Evolutionary conservation across 1,140 invertebrate genomes (phyloP), one percentile per base, ranked within the genome.

Genomic region (Agrilus planipennis): DNA sequence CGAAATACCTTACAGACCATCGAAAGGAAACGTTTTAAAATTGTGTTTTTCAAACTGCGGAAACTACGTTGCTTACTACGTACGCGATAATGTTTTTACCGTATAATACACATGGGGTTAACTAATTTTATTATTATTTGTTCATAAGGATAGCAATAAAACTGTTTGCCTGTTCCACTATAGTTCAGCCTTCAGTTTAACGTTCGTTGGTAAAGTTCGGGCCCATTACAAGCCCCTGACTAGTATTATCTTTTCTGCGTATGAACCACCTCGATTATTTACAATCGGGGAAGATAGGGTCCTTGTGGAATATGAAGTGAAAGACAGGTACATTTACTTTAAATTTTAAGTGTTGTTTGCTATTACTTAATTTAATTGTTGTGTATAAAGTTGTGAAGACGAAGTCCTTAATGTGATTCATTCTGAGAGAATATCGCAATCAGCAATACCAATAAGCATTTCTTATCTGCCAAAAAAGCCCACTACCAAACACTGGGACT

Each of bases 261-360:
- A 44, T 22, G 53, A 50, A 2, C 53, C 53, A 10, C 67, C 65
- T 18, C 65, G 67, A 16, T 51, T 80, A 0, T 57, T 74, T 17
- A 73, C 75, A 0, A 49, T 79, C n/a, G 75, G 73, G 2, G 52
- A 63, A 19, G 77, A 79, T 49, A 46, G 67, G n/a, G 55, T 69
- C n/a, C 55, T 84, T 58, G 70, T 81, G 11, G 78, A 81, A 59
- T 85, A 84, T 51, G 71, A 81, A 47, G 61, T 81, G 25, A 64
- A 67, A 10, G 58, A 63, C n/a, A 73, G 69, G 62, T 67, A 51
- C n/a, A 12, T 29, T 4, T n/a, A 6, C n/a, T 29, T 12, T 11
- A 3, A 29, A 4, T 29, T 29, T 29, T 11, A 12, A 29, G 28
- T 11, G 11, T 4, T 29, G 4, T 4, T 11, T 11, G 28, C 3